Base-by-base conservation (phyloP, 2,888 invertebrate species). In the Tenthredo amoena region DNA sequence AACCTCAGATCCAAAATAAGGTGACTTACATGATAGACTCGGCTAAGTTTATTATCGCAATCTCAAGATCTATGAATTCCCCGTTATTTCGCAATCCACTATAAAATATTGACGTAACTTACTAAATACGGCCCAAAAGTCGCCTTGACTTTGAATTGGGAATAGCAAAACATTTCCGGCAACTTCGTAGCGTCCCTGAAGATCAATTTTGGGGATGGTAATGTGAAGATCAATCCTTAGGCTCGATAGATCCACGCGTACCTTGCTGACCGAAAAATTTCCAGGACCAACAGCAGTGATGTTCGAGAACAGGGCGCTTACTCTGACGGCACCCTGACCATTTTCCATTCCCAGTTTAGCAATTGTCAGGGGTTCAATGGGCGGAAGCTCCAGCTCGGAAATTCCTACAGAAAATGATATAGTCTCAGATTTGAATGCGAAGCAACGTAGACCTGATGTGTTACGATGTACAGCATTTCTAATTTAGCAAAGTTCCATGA, bases 51-150 rank as follows among this genome's bases (percentile, higher is more conserved):
- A 10, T 6, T 62, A 26, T 62, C 62, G 21, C 21, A 10, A 62
- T 62, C 10, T 62, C 47, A 79, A 79, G 9, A 37, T 55, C 34
- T 55, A n/a, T 18, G 21, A 21, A 74, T 43, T n/a, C 10, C 34
- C 21, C 5, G 26, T 74, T 15, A 74, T 74, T 43, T 21, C 43
- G 15, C 21, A 43, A n/a, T 43, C 10, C 21, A 26, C 21, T 21
- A 43, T 18, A 47, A 15, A 15, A 15, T 15, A 10, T 10, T 21
- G 26, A 77, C 77, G 50, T 77, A 77, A 94, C 95, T 96, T 94
- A 97, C 97, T 95, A 90, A 97, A 97, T 82, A 96, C 95, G 15
- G 97, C 97, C 97, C 97, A 97, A 93, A 97, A 97, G 89, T 97
- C 96, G 34, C 97, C 97, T 89, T 96, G 96, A 5, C 97, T 97